Evolutionary conservation across 2,888 invertebrate genomes (phyloP).

Genomic region (Tridacna gigas): DNA sequence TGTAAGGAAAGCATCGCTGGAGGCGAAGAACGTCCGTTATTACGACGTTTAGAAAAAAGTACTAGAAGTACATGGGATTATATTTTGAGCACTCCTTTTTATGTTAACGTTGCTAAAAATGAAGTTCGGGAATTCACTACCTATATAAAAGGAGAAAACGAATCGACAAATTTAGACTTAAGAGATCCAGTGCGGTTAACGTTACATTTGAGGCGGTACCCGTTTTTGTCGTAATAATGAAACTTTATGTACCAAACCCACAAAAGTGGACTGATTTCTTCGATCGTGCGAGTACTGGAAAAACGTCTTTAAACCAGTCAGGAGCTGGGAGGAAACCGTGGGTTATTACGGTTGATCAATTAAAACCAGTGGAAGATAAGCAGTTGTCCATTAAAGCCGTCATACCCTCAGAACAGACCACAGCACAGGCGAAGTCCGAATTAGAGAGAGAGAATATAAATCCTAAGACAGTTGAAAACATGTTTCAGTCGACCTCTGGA

Average conservation of each 20-base stretch:
- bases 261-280: conserved; percentile 45
- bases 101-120: not conserved
- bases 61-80: conserved; percentile 13
- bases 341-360: conserved; percentile 27
- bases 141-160: conserved; percentile 50
- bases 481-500: conserved; percentile 24
- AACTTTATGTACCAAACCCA: conserved; percentile 58
- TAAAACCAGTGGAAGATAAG: conserved; percentile 9
- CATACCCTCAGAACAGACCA: conserved; percentile 34
- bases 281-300: conserved; percentile 31
- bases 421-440: conserved; percentile 37
- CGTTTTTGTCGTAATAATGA: conserved; percentile 43
- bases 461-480: conserved; percentile 22
- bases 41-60: conserved; percentile 26
- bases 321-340: conserved; percentile 24
- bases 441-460: conserved; percentile 37
- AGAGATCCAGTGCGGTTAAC: conserved; percentile 29
- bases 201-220: conserved; percentile 45
- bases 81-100: conserved; percentile 18
- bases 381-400: conserved; percentile 35
- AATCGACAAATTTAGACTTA: not conserved
- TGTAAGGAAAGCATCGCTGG: conserved; percentile 23
- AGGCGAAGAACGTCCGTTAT: conserved; percentile 23
- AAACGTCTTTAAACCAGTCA: conserved; percentile 29
- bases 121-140: conserved; percentile 36